A percentile compares a stretch with the other conserved stretches of the same genome.
These are phyloP conservation scores for Arge pagana DNA, from an alignment of 2,888 invertebrate genomes.

Conservation along the genomic window DNA sequence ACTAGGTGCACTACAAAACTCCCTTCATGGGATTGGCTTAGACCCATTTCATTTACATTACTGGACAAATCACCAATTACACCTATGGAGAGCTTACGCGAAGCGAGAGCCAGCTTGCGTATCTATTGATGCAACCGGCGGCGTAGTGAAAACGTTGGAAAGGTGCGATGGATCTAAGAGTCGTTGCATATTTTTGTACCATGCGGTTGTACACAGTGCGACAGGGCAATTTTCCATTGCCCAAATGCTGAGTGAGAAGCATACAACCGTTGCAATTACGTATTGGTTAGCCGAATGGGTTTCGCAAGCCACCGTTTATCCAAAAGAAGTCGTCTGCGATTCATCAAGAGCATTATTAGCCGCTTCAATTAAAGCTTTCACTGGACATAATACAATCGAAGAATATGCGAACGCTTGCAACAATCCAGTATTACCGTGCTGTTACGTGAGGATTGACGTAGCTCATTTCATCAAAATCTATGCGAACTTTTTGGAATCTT, in stretches of 20 bases:
- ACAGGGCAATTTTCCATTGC: conserved; percentile 24
- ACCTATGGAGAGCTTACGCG: conserved; percentile 19
- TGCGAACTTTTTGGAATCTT: conserved; percentile 16
- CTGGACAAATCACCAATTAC: conserved; percentile 24
- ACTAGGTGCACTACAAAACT: conserved; percentile 10
- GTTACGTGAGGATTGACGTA: conserved; percentile 28
- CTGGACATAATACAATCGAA: conserved; percentile 13
- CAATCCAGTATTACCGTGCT: conserved; percentile 8
- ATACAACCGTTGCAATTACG: conserved; percentile 23
- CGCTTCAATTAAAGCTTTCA: conserved; percentile 24
- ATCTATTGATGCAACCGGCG: conserved; percentile 29
- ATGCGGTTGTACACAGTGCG: conserved; percentile 18
- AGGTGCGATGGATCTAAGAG: conserved; percentile 20
- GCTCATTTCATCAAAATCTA: conserved; percentile 29
- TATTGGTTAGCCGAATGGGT: conserved; percentile 29
- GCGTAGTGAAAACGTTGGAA: conserved; percentile 21
- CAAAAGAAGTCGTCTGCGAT: conserved; percentile 28
- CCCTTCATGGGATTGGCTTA: conserved; percentile 24
- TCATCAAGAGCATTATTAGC: conserved; percentile 24
- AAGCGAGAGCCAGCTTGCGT: conserved; percentile 10
- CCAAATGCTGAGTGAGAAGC: conserved; percentile 28
- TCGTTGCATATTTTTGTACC: conserved; percentile 26
- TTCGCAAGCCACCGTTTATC: conserved; percentile 20
- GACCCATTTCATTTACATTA: conserved; percentile 29
- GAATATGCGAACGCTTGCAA: conserved; percentile 20